Evolutionary conservation across 1,140 invertebrate species (phyloP).

Genomic region (Eurosta solidaginis): DNA sequence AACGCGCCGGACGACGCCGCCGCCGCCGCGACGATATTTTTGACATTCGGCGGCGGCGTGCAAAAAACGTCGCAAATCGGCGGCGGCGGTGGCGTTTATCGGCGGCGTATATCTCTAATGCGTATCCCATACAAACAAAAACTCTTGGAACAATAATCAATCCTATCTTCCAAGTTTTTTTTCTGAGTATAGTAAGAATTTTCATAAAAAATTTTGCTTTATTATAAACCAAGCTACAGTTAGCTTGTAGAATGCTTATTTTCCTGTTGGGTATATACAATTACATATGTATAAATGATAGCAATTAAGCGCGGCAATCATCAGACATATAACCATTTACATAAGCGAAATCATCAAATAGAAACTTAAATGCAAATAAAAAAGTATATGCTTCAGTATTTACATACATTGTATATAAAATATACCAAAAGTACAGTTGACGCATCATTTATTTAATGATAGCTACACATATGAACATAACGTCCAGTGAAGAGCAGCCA

Average conservation of each 20-base stretch:
- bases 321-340: not conserved
- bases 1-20: no score
- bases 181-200: no score
- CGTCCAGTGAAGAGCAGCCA: not conserved
- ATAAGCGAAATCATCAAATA: not conserved
- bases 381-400: not conserved
- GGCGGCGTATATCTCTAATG: no score
- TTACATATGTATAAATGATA: not conserved
- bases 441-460: conserved; percentile 22
- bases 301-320: not conserved
- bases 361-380: not conserved
- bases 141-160: no score
- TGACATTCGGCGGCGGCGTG: no score
- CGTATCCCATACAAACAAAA: no score
- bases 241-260: not conserved
- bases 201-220: no score
- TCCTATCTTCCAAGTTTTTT: no score
- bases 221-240: not conserved
- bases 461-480: not conserved
- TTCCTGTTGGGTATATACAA: not conserved
- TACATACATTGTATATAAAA: not conserved
- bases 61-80: no score
- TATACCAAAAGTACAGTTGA: conserved; percentile 24
- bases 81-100: no score
- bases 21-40: no score